Base-by-base conservation (phyloP, 2,888 invertebrate species). In the Meliscaeva auricollis region DNA sequence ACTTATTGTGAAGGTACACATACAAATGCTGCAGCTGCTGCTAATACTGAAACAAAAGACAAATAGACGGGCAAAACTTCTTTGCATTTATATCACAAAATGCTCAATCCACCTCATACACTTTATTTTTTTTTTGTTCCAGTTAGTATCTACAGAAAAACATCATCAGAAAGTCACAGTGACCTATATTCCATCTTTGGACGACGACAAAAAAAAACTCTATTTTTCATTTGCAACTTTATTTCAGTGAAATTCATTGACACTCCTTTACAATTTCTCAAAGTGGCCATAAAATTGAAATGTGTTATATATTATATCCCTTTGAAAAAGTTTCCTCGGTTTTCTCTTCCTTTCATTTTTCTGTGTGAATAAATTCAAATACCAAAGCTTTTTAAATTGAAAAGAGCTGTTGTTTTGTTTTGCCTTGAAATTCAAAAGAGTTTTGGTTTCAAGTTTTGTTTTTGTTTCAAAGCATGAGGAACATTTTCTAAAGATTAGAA, bases 231-330 rank as follows among this genome's bases (percentile, higher is more conserved):
- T 35, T 17, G 15, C 13, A 56, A 20, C 35, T 17, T 35, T 6
- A 8, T 35, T 35, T 13, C 13, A 11, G 5, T 56, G 35, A 56
- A 35, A 17, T 22, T 8, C 58, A 20, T 60, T 17, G 22, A 20
- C 38, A 60, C 38, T n/a, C n/a, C 22, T 60, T 38, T 38, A 60
- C n/a, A 38, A 35, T 22, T 22, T 22, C 58, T 8, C 58, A 60
- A 38, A 60, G 58, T 60, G 38, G 38, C 38, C 20, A n/a, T 60
- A 22, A 60, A 60, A 41, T 20, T 60, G 38, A 8, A 60, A 22
- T 32, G 11, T 9, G n/a, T n/a, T n/a, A n/a, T n/a, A n/a, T n/a
- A n/a, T 54, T 56, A 38, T 60, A 60, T 60, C 22, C 58, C 6
- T 38, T 60, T 60, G 3, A 38, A 60, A 38, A 60, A 22, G 20